phyloP scores from a whole-genome alignment of 2,888 invertebrate genomes.

The Mellilla xanthometata region DNA sequence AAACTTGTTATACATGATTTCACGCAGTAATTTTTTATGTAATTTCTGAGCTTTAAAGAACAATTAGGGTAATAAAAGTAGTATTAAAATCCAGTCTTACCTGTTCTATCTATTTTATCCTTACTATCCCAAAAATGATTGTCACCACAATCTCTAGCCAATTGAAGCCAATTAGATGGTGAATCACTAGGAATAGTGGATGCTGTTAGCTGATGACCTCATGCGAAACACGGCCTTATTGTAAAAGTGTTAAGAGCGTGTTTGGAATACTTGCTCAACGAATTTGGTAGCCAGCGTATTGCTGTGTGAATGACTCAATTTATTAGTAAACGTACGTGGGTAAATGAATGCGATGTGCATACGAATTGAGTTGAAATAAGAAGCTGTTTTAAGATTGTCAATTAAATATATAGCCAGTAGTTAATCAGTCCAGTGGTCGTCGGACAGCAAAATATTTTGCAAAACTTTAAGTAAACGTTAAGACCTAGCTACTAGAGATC shows the following conservation, averaged over 20 bases:
- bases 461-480: too few relatives aligned
- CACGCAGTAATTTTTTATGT: too few relatives aligned
- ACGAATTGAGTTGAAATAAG: background rate
- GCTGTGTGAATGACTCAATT: conserved; percentile 23
- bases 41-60: too few relatives aligned
- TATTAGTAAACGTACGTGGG: conserved; percentile 11
- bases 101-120: background rate
- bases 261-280: background rate
- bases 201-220: conserved; percentile 7
- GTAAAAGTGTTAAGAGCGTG: conserved; percentile 5
- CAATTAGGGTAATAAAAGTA: too few relatives aligned
- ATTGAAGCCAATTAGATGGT: conserved; percentile 57
- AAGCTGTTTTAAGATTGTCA: background rate
- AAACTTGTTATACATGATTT: too few relatives aligned
- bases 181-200: conserved; percentile 32
- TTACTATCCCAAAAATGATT: background rate
- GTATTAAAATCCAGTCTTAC: background rate
- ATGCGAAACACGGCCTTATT: conserved; percentile 16
- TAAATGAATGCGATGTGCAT: conserved; percentile 11
- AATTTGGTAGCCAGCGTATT: conserved; percentile 12
- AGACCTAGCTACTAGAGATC: too few relatives aligned
- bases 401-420: too few relatives aligned
- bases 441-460: too few relatives aligned
- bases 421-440: too few relatives aligned
- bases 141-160: conserved; percentile 34